A percentile compares a stretch with the other conserved stretches of the same genome.
Evolutionary conservation across 2,888 invertebrate species (phyloP).

Genomic region (Phengaris alcon): DNA sequence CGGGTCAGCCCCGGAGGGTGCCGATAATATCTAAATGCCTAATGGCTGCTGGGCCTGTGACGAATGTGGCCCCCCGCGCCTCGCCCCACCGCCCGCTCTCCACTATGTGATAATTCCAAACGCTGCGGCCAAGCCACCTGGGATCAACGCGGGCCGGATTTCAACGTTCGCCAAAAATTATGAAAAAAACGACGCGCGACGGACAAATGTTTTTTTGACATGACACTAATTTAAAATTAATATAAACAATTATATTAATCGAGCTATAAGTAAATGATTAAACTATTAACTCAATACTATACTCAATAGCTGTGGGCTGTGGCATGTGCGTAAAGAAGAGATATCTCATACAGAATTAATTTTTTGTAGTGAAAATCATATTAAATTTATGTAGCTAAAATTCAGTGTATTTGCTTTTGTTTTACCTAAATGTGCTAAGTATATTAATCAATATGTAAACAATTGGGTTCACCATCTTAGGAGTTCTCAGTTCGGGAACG

Average conservation of each 20-base stretch:
- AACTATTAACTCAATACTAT: background rate
- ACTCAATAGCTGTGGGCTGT: too few relatives aligned
- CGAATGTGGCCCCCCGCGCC: conserved; percentile 65
- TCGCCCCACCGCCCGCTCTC: conserved; percentile 53
- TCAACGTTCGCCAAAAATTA: conserved; percentile 34
- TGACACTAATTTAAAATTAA: background rate
- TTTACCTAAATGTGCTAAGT: background rate
- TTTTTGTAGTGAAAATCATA: background rate
- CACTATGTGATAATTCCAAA: conserved; percentile 80
- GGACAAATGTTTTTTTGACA: background rate
- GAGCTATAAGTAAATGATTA: background rate
- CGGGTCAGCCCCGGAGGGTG: conserved; percentile 71
- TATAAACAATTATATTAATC: too few relatives aligned
- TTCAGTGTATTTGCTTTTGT: background rate
- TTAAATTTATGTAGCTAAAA: background rate
- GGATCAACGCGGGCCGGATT: conserved; percentile 72
- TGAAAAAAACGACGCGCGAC: background rate
- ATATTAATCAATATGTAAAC: background rate
- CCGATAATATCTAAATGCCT: conserved; percentile 81
- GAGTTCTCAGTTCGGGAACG: background rate
- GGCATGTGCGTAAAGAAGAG: background rate
- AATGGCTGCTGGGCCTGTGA: conserved; percentile 80
- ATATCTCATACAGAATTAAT: background rate
- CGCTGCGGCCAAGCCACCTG: conserved; percentile 80
- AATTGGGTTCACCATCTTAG: background rate